Percentiles rank a stretch among this genome's conserved stretches.
Evolutionary conservation across 2,888 invertebrate genomes (phyloP).

Genomic region (Caenorhabditis sp.): DNA sequence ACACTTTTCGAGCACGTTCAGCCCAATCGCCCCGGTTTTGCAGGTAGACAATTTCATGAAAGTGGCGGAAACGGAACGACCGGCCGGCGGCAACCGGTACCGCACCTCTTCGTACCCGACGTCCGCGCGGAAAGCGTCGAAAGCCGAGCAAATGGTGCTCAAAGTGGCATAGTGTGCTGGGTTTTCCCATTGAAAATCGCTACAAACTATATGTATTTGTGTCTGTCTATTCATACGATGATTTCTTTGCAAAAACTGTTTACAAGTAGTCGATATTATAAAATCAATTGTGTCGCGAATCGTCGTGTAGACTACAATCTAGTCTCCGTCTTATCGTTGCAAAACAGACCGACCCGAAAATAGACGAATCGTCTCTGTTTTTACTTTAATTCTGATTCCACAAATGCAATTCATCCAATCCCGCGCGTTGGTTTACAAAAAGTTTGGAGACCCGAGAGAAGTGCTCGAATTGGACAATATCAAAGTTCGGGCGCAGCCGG

Average conservation of each 20-base stretch:
- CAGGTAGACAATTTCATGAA: constrained; percentile 78
- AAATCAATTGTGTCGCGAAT: too few relatives aligned
- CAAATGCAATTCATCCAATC: constrained; percentile 35
- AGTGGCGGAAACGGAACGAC: constrained; percentile 72
- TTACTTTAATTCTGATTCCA: too few relatives aligned
- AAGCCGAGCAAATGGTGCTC: constrained; percentile 33
- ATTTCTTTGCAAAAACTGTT: too few relatives aligned
- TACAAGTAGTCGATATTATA: too few relatives aligned
- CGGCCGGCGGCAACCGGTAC: constrained; percentile 49
- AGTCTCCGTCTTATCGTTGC: too few relatives aligned
- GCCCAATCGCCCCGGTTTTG: constrained; percentile 9
- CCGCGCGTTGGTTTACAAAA: constrained; percentile 48
- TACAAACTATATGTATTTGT: too few relatives aligned
- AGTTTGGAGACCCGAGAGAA: constrained; percentile 56
- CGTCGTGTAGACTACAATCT: too few relatives aligned
- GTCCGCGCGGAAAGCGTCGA: constrained; percentile 10
- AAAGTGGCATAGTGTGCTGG: constrained; percentile 20
- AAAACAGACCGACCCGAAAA: too few relatives aligned
- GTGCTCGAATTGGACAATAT: constrained; percentile 57
- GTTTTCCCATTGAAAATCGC: neutral
- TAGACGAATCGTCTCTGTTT: too few relatives aligned
- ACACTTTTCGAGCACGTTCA: too few relatives aligned
- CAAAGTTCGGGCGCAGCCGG: constrained; percentile 50
- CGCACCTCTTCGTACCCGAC: constrained; percentile 21
- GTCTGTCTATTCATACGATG: too few relatives aligned